A percentile compares a stretch with the other conserved stretches of the same genome.
Conservation (phyloP, 1,140 invertebrate genomes). For the Achatina immaculata region DNA sequence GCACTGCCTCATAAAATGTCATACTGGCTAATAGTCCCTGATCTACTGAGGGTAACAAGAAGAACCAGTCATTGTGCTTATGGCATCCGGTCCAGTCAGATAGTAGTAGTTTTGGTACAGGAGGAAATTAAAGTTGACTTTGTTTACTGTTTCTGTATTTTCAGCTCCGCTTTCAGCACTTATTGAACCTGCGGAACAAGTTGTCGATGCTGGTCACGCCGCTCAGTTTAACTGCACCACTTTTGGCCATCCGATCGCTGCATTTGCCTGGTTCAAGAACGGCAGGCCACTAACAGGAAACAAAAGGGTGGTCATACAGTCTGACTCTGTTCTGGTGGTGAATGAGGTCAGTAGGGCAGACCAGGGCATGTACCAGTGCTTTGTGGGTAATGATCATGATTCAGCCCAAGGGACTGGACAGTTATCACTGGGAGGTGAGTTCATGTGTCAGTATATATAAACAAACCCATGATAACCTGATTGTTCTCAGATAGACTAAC, state of each 20-base stretch:
- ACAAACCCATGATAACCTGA: no score
- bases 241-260: conserved; percentile 88
- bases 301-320: conserved; percentile 43
- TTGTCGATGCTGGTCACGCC: conserved; percentile 91
- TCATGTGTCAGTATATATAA: no score
- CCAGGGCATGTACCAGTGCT: conserved; percentile 98
- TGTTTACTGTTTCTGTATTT: no score
- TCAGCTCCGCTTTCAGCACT: conserved; percentile 85
- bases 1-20: no score
- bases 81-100: no score
- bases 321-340: conserved; percentile 77
- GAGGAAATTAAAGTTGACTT: no score
- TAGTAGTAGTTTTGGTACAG: no score
- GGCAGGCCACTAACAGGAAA: conserved; percentile 75
- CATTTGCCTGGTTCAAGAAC: conserved; percentile 92
- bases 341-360: conserved; percentile 93
- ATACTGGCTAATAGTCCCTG: no score
- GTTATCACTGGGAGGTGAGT: conserved; percentile 88
- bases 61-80: no score
- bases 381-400: conserved; percentile 93
- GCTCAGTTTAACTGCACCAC: conserved; percentile 90
- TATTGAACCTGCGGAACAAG: conserved; percentile 90
- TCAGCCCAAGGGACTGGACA: conserved; percentile 92
- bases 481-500: no score
- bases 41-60: no score